These are phyloP conservation scores for Heptranchias perlo DNA, from an alignment of 2,113 vertebrate genomes.

Conservation along the genomic window DNA sequence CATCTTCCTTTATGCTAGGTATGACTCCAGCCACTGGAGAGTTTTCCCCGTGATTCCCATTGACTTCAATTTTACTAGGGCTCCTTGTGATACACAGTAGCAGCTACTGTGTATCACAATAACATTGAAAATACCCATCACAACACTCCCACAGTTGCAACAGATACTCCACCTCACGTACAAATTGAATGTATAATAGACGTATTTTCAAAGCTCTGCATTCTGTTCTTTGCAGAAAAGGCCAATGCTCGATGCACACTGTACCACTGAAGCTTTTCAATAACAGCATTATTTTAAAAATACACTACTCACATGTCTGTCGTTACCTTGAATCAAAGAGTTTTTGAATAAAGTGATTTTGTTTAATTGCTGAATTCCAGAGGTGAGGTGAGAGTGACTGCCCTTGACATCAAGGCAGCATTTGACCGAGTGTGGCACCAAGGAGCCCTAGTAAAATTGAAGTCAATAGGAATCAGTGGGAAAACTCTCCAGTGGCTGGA, in stretches of 20 bases:
- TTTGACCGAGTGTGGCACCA: too few relatives aligned
- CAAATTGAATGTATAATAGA: not conserved
- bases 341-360: not conserved
- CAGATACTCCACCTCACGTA: not conserved
- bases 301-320: not conserved
- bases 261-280: not conserved
- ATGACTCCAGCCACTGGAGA: too few relatives aligned
- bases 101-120: not conserved
- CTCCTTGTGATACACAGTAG: too few relatives aligned
- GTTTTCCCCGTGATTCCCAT: too few relatives aligned
- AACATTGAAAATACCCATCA: not conserved
- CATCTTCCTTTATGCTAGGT: too few relatives aligned
- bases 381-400: too few relatives aligned
- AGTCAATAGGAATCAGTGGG: too few relatives aligned
- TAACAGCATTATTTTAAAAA: not conserved
- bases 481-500: too few relatives aligned
- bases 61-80: too few relatives aligned
- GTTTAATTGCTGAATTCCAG: too few relatives aligned
- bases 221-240: not conserved
- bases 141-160: not conserved
- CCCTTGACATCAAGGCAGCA: too few relatives aligned
- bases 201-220: not conserved
- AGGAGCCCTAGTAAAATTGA: too few relatives aligned
- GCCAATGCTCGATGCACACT: not conserved
- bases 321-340: not conserved